A percentile compares a stretch with the other conserved stretches of the same genome.
Conservation (phyloP, 92 coral and sea anemone species). For the Parazoanthus swiftii region DNA sequence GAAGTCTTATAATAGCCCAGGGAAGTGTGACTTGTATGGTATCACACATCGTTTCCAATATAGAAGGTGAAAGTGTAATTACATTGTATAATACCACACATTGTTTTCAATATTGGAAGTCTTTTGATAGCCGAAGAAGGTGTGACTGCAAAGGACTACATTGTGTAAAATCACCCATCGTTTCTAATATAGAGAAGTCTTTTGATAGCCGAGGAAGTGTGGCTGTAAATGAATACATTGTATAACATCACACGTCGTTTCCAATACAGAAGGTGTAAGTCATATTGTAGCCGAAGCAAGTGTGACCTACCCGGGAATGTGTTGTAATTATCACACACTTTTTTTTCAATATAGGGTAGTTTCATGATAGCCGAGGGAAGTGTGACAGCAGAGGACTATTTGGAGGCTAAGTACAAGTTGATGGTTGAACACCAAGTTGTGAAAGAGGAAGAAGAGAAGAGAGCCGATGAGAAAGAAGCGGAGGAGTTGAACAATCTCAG, state of each 20-base stretch:
- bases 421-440: slow-evolving; percentile 72
- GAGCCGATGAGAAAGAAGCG: slow-evolving; percentile 68
- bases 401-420: slow-evolving; percentile 75
- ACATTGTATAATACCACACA: neutral
- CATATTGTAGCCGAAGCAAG: slow-evolving; percentile 57
- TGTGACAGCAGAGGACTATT: slow-evolving; percentile 87
- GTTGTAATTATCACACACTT: neutral
- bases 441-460: slow-evolving; percentile 74
- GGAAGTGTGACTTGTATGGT: neutral
- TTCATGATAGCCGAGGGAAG: slow-evolving; percentile 75
- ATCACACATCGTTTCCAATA: neutral
- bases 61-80: no score
- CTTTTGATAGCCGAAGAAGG: slow-evolving; percentile 70
- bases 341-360: slow-evolving; percentile 51
- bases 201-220: slow-evolving; percentile 70
- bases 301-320: slow-evolving; percentile 82
- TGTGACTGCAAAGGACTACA: slow-evolving; percentile 81
- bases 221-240: slow-evolving; percentile 76
- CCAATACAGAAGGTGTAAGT: no score
- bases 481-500: slow-evolving; percentile 79
- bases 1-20: neutral
- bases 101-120: slow-evolving; percentile 44
- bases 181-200: slow-evolving; percentile 55
- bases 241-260: no score
- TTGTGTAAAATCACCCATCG: neutral